Evolutionary conservation across 2,797 vertebrate species (phyloP), one percentile per base, ranked within the genome.

Genomic region (Botia kubotai): DNA sequence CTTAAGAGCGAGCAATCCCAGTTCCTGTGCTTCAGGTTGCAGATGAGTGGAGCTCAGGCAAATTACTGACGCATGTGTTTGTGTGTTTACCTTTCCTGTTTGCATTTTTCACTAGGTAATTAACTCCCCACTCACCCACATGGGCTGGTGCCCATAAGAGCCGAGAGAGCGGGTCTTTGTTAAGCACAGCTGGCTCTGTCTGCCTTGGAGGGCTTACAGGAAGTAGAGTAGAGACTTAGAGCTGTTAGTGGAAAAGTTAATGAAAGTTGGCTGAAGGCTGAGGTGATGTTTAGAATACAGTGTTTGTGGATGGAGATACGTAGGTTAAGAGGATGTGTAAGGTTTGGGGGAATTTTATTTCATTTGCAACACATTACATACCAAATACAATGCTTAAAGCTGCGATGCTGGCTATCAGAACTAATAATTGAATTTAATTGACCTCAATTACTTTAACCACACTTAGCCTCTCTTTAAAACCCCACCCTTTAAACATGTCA

Each of bases 101-200:
- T 90, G 80, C 84, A 78, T 90, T 90, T 89, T 78, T 83, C 75
- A 79, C 80, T 80, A 86, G 85, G 86, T 90, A 91, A 93, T 92
- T 87, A 89, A 88, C 82, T 82, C 70, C 81, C 66, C 70, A 50
- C 58, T 79, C 50, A 29, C 53, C 50, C 57, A 58, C 21, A 66
- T 23, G 26, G 12, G 26, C 77, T 12, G 48, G 39, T 72, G 66
- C 78, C 68, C 53, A 52, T 72, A 79, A 10, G 26, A 73, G 68
- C 52, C 57, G 53, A 52, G 58, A 48, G 69, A 79, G 53, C 55
- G 50, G 48, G 55, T 58, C 71, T 74, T 72, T 60, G 55, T 29
- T 80, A 68, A 72, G 65, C 72, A 48, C 69, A 86, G 79, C 77
- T 81, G 83, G 13, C 58, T 79, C 55, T 33, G 23, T 53, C 43